Evolutionary conservation across 2,888 invertebrate species (phyloP).

Genomic region (Trichogramma dendrolimi): DNA sequence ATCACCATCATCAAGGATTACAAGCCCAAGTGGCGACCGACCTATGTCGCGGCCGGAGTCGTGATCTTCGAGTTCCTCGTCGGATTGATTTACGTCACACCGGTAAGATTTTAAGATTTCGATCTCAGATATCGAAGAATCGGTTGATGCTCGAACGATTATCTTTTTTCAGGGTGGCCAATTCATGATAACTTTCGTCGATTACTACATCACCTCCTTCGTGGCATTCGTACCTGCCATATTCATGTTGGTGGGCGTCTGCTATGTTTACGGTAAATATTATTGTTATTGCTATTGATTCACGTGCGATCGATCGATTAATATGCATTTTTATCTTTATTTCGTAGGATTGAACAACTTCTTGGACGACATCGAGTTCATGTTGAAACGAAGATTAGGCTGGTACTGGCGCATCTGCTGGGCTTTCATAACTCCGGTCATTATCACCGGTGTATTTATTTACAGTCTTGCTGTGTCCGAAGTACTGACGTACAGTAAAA

Average conservation of each 20-base stretch:
- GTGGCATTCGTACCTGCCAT: conserved; percentile 52
- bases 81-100: conserved; percentile 53
- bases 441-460: conserved; percentile 68
- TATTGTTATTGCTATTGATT: conserved; percentile 50
- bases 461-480: conserved; percentile 65
- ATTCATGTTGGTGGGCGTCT: conserved; percentile 47
- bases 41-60: conserved; percentile 46
- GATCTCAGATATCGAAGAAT: conserved; percentile 4
- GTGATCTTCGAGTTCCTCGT: conserved; percentile 48
- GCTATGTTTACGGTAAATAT: conserved; percentile 42
- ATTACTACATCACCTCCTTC: conserved; percentile 51
- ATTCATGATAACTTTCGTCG: conserved; percentile 50
- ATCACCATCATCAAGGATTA: conserved; percentile 52
- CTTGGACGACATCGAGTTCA: conserved; percentile 72
- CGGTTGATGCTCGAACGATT: background rate
- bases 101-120: conserved; percentile 38
- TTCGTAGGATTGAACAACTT: conserved; percentile 56
- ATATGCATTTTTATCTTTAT: conserved; percentile 54
- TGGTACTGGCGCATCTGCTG: conserved; percentile 78
- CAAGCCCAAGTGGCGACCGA: conserved; percentile 47
- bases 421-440: conserved; percentile 70
- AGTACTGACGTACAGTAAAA: conserved; percentile 61
- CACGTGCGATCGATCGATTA: conserved; percentile 52
- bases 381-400: conserved; percentile 67
- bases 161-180: conserved; percentile 49